Percentiles rank a stretch among this genome's conserved stretches.
Evolutionary conservation across 2,113 vertebrate genomes (phyloP).

Genomic region (Emydocephalus ijimae): DNA sequence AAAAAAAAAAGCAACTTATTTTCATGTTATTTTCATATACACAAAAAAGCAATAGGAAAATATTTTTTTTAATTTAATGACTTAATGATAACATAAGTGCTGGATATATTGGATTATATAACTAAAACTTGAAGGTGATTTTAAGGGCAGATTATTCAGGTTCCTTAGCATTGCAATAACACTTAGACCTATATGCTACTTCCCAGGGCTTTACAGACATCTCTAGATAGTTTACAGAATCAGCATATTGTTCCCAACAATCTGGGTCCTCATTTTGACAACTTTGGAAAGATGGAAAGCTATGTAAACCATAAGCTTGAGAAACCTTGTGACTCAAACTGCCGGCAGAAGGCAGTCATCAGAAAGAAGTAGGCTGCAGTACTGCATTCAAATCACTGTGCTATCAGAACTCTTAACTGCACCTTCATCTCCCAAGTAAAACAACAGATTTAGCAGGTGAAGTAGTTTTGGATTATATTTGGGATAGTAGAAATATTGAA

Average conservation of each 20-base stretch:
- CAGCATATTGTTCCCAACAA: neutral
- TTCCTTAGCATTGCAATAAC: neutral
- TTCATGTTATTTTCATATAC: neutral
- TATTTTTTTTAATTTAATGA: neutral
- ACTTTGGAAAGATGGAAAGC: neutral
- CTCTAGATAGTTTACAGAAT: neutral
- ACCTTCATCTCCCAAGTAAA: neutral
- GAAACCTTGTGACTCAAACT: neutral
- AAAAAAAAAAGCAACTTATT: neutral
- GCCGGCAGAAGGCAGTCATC: neutral
- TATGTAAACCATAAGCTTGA: neutral
- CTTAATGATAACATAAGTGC: neutral
- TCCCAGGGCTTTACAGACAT: neutral
- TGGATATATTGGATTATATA: neutral
- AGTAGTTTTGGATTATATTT: neutral
- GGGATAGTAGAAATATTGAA: neutral
- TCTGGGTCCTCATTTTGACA: neutral
- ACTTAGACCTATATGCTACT: neutral
- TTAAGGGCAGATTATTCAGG: conserved; percentile 1
- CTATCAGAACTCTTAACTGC: neutral
- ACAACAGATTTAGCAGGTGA: neutral
- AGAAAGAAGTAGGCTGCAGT: neutral
- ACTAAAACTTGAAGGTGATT: neutral
- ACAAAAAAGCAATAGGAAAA: conserved; percentile 6
- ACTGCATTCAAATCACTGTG: neutral